Conservation (phyloP, 2,797 vertebrate genomes). For the Xerus rutilus region DNA sequence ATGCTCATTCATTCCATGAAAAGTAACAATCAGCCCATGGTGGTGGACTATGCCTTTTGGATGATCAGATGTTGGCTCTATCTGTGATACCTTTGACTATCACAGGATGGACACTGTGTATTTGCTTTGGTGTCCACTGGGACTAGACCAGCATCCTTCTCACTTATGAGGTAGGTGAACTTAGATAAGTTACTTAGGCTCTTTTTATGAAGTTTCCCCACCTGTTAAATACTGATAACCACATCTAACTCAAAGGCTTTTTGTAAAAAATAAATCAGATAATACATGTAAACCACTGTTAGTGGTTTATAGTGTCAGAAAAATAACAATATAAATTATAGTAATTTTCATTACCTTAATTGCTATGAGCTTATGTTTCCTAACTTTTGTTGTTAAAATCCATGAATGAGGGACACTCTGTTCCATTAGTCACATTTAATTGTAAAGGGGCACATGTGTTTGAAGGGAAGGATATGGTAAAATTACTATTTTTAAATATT, state of each 20-base stretch:
- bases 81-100: not conserved
- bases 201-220: conserved; percentile 44
- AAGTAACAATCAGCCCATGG: not conserved
- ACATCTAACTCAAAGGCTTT: not conserved
- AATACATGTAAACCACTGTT: not conserved
- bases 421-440: not conserved
- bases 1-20: not conserved
- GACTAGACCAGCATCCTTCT: not conserved
- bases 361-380: not conserved
- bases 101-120: not conserved
- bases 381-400: not conserved
- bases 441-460: not conserved
- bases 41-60: not conserved
- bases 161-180: not conserved
- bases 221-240: not conserved
- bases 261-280: conserved; percentile 3
- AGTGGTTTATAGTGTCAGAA: not conserved
- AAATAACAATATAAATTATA: not conserved
- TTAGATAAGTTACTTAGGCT: not conserved
- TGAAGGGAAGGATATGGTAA: not conserved
- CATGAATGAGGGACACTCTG: not conserved
- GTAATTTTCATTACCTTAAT: not conserved
- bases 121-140: not conserved
- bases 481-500: conserved; percentile 40
- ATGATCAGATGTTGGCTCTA: not conserved